Evolutionary conservation across 37 sponge, comb jelly and placozoan genomes (phyloP).

Genomic region (Ianthella basta): DNA sequence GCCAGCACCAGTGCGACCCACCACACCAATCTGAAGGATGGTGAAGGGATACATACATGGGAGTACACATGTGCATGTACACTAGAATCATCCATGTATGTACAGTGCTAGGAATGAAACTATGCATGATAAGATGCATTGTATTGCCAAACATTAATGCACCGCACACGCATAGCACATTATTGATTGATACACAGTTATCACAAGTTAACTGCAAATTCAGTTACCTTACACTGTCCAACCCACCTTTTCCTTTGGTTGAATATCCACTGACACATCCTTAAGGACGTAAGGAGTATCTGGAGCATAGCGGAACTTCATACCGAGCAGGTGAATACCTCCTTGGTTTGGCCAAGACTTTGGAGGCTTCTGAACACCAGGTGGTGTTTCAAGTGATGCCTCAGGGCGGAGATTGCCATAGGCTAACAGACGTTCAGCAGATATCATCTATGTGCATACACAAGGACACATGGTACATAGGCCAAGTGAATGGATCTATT

Average conservation of each 20-base stretch:
- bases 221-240: too few relatives aligned
- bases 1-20: constrained; percentile 95
- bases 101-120: too few relatives aligned
- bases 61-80: too few relatives aligned
- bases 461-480: not conserved
- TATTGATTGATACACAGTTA: too few relatives aligned
- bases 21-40: constrained; percentile 78
- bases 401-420: constrained; percentile 63
- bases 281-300: constrained; percentile 32
- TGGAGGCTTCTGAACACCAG: constrained; percentile 13
- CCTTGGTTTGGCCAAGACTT: constrained; percentile 16
- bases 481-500: too few relatives aligned
- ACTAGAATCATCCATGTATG: too few relatives aligned
- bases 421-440: constrained; percentile 69
- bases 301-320: constrained; percentile 14
- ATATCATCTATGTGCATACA: constrained; percentile 59
- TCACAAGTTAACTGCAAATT: too few relatives aligned
- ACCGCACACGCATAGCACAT: too few relatives aligned
- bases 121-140: too few relatives aligned
- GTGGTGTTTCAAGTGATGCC: constrained; percentile 51
- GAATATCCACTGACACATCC: not conserved
- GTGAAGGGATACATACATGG: too few relatives aligned
- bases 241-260: constrained; percentile 20
- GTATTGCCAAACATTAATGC: too few relatives aligned
- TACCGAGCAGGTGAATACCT: not conserved